Base-by-base conservation (phyloP, 2,888 invertebrate genomes). In the Cremastinae sp. region DNA sequence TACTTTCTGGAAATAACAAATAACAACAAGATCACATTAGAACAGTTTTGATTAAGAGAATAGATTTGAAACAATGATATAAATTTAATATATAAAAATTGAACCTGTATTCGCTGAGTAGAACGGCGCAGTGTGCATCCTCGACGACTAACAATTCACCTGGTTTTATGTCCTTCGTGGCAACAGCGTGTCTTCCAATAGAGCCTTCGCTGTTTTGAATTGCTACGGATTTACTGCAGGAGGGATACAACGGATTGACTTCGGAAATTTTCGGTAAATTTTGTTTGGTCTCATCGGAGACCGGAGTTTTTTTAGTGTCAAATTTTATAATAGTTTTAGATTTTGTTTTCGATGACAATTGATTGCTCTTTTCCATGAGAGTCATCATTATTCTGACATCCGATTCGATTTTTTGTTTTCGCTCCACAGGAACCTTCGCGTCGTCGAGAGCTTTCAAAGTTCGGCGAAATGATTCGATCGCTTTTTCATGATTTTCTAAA, bases 101-200 rank as follows among this genome's bases (percentile, higher is more conserved):
- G 37, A 41, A 87, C 89, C 88, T 87, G 85, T 92, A 94, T 85
- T 95, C 94, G 47, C 92, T 92, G 35, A 96, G 90, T 10, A 96
- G 90, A 20, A 94, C 94, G 0, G 94, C 92, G 69, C 94, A 94
- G 83, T 94, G 93, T 0, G 97, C 93, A 78, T 92, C 92, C 86
- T 97, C 96, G 7, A 94, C 91, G 0, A 95, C 88, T 70, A 97
- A 86, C 61, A 94, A 91, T 83, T 95, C 94, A 0, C 96, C 96
- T 1, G 94, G 93, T 78, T 91, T 90, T 8, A 97, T 93, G 82
- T 95, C 92, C 72, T 92, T 91, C 0, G 91, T 91, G 0, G 96
- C 96, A 35, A 92, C 91, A 0, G 95, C 96, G 86, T 93, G 96
- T 83, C 96, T 91, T 0, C 97, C 97, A 84, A 92, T 92, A 1